phyloP scores from a whole-genome alignment of 2,113 vertebrate genomes.

The Oncorhynchus nerka region DNA sequence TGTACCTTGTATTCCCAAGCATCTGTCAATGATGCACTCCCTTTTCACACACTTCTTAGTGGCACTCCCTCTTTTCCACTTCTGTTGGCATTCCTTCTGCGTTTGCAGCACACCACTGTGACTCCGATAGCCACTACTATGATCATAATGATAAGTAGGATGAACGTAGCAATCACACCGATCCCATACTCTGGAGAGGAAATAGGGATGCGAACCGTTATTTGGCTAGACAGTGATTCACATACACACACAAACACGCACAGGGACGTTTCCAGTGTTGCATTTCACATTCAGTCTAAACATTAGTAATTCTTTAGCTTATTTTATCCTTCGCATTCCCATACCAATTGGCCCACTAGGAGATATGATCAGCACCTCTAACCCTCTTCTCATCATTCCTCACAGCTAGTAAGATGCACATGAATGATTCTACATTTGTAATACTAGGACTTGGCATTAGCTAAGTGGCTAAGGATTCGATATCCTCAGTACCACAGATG shows the following conservation, averaged over 20 bases:
- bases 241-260: background rate
- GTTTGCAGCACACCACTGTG: slow-evolving; percentile 72
- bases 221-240: background rate
- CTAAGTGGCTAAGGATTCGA: no score
- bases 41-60: slow-evolving; percentile 48
- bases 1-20: slow-evolving; percentile 21
- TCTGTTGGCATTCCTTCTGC: slow-evolving; percentile 42
- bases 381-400: background rate
- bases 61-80: slow-evolving; percentile 61
- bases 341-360: background rate
- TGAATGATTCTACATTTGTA: background rate
- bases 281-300: slow-evolving; percentile 3
- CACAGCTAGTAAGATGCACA: background rate
- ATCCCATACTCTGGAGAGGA: slow-evolving; percentile 67
- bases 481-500: no score
- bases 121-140: slow-evolving; percentile 60
- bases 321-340: no score
- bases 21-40: background rate
- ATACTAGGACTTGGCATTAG: no score
- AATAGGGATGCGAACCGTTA: background rate
- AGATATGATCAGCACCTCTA: background rate
- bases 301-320: background rate
- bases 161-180: slow-evolving; percentile 66
- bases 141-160: slow-evolving; percentile 63
- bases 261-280: slow-evolving; percentile 7